These are phyloP conservation scores for Camelus dromedarius DNA, from an alignment of 2,113 vertebrate species.

Conservation along the genomic window DNA sequence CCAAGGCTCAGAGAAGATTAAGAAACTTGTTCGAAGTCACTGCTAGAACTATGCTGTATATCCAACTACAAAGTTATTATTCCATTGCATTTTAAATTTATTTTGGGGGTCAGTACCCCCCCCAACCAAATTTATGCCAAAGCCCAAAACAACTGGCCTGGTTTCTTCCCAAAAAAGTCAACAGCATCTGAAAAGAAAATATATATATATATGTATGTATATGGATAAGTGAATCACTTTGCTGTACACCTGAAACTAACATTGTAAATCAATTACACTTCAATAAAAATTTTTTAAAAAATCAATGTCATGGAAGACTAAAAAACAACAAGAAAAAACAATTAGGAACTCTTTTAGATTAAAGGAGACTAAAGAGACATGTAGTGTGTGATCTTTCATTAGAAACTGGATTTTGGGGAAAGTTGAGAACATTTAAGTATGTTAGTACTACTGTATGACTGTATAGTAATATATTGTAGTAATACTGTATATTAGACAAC, in stretches of 20 bases:
- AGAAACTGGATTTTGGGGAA: neutral
- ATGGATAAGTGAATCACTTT: no score
- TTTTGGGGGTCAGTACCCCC: neutral
- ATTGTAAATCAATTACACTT: no score
- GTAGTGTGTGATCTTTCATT: neutral
- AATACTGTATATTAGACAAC: neutral
- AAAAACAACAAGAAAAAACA: neutral
- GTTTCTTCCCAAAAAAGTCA: neutral
- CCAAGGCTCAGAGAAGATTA: conserved; percentile 10
- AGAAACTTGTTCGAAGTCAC: conserved; percentile 38
- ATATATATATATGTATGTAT: no score
- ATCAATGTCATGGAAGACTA: neutral
- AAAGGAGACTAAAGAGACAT: neutral
- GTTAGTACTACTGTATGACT: no score
- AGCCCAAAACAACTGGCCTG: neutral
- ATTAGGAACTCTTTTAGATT: neutral
- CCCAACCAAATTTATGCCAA: neutral
- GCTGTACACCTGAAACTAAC: no score
- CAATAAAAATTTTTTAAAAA: neutral
- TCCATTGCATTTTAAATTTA: conserved; percentile 37
- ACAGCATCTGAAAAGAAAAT: no score
- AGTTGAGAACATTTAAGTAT: conserved; percentile 26
- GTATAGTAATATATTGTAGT: no score
- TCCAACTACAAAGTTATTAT: conserved; percentile 7
- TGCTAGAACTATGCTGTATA: neutral